Evolutionary conservation across 2,888 invertebrate species (phyloP).

Genomic region (Pseudeuparius sepicola): DNA sequence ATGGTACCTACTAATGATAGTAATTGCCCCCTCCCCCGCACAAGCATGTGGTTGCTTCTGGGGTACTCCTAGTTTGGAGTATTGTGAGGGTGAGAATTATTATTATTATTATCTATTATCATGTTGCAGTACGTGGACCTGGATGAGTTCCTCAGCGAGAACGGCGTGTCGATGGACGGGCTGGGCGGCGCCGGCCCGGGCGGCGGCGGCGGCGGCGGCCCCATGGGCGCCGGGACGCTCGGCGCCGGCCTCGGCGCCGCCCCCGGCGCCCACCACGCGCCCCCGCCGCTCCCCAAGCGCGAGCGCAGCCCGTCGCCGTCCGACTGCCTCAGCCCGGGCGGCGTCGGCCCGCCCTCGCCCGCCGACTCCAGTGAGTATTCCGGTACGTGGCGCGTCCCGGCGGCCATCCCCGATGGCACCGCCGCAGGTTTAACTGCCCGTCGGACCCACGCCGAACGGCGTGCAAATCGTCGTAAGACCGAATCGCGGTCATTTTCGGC

Average conservation of each 20-base stretch:
- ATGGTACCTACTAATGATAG: too few relatives aligned
- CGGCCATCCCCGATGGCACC: too few relatives aligned
- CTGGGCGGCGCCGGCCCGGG: conserved; percentile 49
- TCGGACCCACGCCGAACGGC: too few relatives aligned
- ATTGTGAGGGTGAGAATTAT: too few relatives aligned
- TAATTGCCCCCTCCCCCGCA: too few relatives aligned
- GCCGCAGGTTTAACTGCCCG: too few relatives aligned
- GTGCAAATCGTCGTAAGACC: too few relatives aligned
- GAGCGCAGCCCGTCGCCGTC: conserved; percentile 81
- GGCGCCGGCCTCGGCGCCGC: conserved; percentile 48
- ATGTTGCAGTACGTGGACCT: conserved; percentile 83
- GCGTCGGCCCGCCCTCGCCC: conserved; percentile 80
- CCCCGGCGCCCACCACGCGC: conserved; percentile 48
- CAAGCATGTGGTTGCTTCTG: too few relatives aligned
- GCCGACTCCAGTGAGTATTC: conserved; percentile 81
- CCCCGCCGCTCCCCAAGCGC: conserved; percentile 68
- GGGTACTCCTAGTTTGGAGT: too few relatives aligned
- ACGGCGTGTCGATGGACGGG: conserved; percentile 80
- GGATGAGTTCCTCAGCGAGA: conserved; percentile 94
- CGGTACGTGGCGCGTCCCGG: too few relatives aligned
- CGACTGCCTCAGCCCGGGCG: conserved; percentile 82
- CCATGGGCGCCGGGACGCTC: conserved; percentile 39
- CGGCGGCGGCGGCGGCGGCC: conserved; percentile 40
- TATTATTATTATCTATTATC: too few relatives aligned
- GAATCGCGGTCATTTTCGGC: too few relatives aligned